Conservation (phyloP, 2,888 invertebrate species). For the Apoderus coryli region DNA sequence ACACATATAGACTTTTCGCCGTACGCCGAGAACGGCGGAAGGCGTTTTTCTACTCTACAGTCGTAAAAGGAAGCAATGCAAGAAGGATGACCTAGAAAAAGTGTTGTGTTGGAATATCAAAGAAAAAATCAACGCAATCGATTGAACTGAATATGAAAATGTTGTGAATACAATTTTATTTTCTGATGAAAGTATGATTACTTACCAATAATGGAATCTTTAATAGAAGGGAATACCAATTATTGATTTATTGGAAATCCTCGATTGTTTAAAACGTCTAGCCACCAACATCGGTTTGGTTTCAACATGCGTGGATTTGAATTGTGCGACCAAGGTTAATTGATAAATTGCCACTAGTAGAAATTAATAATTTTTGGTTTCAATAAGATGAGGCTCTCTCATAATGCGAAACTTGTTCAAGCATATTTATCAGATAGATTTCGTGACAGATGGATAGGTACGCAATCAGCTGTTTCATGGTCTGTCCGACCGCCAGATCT, state of each 20-base stretch:
- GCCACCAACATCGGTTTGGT: not conserved
- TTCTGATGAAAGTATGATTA: constrained; percentile 6
- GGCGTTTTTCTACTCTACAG: too few relatives aligned
- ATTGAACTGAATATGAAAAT: too few relatives aligned
- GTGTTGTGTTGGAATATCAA: too few relatives aligned
- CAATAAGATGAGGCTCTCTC: constrained; percentile 5
- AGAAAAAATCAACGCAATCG: too few relatives aligned
- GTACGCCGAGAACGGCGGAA: too few relatives aligned
- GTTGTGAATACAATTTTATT: constrained; percentile 5
- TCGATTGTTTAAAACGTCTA: not conserved
- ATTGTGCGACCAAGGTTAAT: not conserved
- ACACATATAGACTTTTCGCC: too few relatives aligned
- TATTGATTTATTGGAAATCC: constrained; percentile 5
- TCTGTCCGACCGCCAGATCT: constrained; percentile 3
- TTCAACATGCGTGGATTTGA: constrained; percentile 1
- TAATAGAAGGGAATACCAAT: constrained; percentile 3
- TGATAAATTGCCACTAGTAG: constrained; percentile 1
- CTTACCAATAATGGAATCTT: constrained; percentile 8
- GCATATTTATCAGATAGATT: constrained; percentile 3
- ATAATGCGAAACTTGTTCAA: constrained; percentile 1
- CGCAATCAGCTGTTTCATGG: constrained; percentile 1
- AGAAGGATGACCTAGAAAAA: too few relatives aligned
- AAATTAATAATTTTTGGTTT: not conserved
- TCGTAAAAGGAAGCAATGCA: too few relatives aligned
- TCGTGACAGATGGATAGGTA: not conserved